A percentile compares a stretch with the other conserved stretches of the same genome.
Evolutionary conservation across 1,140 invertebrate genomes (phyloP).

Genomic region (Luehdorfia chinensis): DNA sequence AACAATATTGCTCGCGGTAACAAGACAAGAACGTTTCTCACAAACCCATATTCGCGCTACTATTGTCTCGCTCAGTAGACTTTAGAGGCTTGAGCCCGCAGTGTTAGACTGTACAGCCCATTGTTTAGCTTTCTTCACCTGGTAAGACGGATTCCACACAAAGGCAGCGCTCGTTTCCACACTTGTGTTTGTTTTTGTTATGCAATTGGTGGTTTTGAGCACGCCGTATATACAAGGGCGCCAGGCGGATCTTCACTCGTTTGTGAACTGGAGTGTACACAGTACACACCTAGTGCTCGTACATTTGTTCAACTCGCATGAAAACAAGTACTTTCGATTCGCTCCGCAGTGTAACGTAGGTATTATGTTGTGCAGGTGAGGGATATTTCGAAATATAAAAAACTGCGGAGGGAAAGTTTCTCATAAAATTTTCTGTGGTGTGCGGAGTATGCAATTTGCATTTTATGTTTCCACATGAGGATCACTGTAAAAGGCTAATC

Average conservation of each 20-base stretch:
- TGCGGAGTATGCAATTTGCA: slow-evolving; percentile 42
- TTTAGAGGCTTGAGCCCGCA: slow-evolving; percentile 56
- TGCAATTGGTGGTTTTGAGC: slow-evolving; percentile 67
- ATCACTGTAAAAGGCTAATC: slow-evolving; percentile 23
- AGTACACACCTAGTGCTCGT: slow-evolving; percentile 24
- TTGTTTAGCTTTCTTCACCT: slow-evolving; percentile 70
- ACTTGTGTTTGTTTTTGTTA: slow-evolving; percentile 68
- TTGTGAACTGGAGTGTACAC: slow-evolving; percentile 54
- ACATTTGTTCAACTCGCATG: slow-evolving; percentile 26
- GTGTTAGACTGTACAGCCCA: slow-evolving; percentile 53
- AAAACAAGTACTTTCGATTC: slow-evolving; percentile 17
- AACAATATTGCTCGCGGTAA: slow-evolving; percentile 69
- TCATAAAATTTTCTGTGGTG: slow-evolving; percentile 28
- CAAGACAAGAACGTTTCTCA: slow-evolving; percentile 63
- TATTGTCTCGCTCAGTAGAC: slow-evolving; percentile 64
- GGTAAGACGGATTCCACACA: slow-evolving; percentile 60
- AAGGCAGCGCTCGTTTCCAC: slow-evolving; percentile 57
- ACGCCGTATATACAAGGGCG: slow-evolving; percentile 38
- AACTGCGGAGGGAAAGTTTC: slow-evolving; percentile 16
- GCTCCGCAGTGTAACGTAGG: not conserved
- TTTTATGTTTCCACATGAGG: slow-evolving; percentile 38
- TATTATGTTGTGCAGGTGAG: slow-evolving; percentile 13
- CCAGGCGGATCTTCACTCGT: slow-evolving; percentile 42
- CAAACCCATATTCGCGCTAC: slow-evolving; percentile 57
- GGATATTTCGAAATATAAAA: slow-evolving; percentile 15